Evolutionary conservation across 2,113 vertebrate species (phyloP).

Genomic region (Haplotaxodon microlepis): DNA sequence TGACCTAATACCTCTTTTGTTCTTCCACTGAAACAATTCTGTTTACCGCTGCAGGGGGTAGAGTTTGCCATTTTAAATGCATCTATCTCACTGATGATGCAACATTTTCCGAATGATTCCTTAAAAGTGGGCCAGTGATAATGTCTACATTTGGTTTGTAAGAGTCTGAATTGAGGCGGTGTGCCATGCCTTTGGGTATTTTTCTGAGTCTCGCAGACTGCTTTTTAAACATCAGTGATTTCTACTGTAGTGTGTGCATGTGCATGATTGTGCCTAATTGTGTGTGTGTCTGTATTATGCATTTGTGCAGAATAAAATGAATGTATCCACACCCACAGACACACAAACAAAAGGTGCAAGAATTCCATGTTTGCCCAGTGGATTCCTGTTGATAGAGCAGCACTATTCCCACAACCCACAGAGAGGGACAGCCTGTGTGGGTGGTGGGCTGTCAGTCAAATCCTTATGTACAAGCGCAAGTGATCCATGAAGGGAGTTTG

Average conservation of each 20-base stretch:
- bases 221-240: background rate
- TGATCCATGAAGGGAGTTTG: constrained; percentile 53
- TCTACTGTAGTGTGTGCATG: background rate
- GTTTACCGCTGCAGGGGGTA: background rate
- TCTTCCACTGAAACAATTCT: background rate
- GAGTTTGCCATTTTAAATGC: background rate
- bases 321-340: background rate
- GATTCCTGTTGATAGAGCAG: constrained; percentile 18
- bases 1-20: background rate
- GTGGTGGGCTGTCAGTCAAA: constrained; percentile 49
- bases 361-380: background rate
- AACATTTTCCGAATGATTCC: background rate
- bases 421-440: constrained; percentile 5
- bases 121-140: background rate
- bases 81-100: background rate
- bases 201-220: background rate
- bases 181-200: background rate
- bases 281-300: background rate
- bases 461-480: constrained; percentile 26
- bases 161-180: background rate
- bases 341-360: constrained; percentile 6
- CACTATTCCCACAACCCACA: constrained; percentile 24
- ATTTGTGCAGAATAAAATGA: background rate
- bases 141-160: background rate
- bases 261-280: background rate